These are phyloP conservation scores for Garra rufa DNA, from an alignment of 2,113 vertebrate species.

Conservation along the genomic window DNA sequence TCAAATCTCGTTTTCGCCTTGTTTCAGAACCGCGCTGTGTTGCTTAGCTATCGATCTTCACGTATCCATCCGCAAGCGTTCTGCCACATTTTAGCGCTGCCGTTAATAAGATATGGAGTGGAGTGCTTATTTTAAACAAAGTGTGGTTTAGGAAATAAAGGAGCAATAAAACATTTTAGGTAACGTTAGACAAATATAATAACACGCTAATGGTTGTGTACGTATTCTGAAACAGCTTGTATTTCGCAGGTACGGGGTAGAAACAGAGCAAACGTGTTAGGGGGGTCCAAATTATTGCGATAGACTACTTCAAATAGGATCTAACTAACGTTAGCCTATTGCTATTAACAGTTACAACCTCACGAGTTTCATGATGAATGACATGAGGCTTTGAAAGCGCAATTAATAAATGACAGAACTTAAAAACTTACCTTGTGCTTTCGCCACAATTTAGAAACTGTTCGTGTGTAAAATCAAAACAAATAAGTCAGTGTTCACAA, in stretches of 20 bases:
- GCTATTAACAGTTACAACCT: background rate
- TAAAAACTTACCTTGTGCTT: conserved; percentile 14
- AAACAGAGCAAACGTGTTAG: background rate
- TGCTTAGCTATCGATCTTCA: conserved; percentile 54
- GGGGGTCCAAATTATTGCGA: background rate
- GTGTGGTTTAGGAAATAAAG: background rate
- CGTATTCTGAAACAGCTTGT: background rate
- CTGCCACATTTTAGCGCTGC: conserved; percentile 55
- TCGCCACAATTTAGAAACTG: background rate
- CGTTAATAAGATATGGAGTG: conserved; percentile 72
- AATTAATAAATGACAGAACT: background rate
- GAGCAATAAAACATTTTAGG: background rate
- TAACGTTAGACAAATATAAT: background rate
- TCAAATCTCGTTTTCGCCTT: background rate
- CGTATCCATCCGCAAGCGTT: conserved; percentile 68
- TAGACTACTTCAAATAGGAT: background rate
- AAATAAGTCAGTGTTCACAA: background rate
- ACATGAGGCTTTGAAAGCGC: background rate
- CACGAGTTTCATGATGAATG: background rate
- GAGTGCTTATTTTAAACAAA: conserved; percentile 47
- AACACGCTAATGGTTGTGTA: background rate
- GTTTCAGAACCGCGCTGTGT: conserved; percentile 10
- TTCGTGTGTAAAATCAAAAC: background rate
- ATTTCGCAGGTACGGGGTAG: background rate
- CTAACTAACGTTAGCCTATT: background rate